phyloP scores from a whole-genome alignment of 92 coral and sea anemone genomes.

The Muricea muricata region DNA sequence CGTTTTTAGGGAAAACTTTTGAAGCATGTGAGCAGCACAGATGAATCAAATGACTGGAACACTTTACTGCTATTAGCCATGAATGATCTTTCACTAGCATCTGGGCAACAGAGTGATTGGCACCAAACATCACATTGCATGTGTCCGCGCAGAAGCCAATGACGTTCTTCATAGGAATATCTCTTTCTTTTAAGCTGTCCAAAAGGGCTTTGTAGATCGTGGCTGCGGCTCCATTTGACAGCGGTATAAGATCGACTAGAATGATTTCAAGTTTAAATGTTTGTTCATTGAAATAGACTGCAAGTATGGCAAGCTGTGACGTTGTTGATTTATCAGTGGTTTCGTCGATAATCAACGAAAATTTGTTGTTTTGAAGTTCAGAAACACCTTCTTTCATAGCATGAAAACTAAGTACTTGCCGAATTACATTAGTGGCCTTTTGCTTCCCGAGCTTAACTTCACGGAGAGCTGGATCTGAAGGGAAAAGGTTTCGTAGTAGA shows the following conservation, averaged over 20 bases:
- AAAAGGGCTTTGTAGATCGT: not conserved
- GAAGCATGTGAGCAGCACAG: conserved; percentile 8
- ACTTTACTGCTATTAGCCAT: conserved; percentile 11
- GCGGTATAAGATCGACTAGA: not conserved
- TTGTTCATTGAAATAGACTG: not conserved
- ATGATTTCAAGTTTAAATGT: not conserved
- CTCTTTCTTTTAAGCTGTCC: conserved; percentile 1
- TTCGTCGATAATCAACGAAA: conserved; percentile 26
- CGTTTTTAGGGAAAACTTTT: conserved; percentile 3
- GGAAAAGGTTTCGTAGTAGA: not conserved
- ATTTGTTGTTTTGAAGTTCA: not conserved
- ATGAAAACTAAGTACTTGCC: not conserved
- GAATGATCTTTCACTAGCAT: not conserved
- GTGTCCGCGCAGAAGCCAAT: conserved; percentile 31
- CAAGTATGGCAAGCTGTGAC: conserved; percentile 1
- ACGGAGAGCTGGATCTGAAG: not conserved
- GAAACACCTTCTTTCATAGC: not conserved
- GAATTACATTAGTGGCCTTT: conserved; percentile 6
- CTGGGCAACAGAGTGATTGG: conserved; percentile 15
- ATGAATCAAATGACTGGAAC: conserved; percentile 11
- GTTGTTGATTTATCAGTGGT: conserved; percentile 7
- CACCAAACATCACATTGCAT: conserved; percentile 23
- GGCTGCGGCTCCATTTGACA: not conserved
- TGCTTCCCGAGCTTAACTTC: not conserved
- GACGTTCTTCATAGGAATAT: not conserved